Evolutionary conservation across 2,888 invertebrate genomes (phyloP).

Genomic region (Odiellus spinosus): DNA sequence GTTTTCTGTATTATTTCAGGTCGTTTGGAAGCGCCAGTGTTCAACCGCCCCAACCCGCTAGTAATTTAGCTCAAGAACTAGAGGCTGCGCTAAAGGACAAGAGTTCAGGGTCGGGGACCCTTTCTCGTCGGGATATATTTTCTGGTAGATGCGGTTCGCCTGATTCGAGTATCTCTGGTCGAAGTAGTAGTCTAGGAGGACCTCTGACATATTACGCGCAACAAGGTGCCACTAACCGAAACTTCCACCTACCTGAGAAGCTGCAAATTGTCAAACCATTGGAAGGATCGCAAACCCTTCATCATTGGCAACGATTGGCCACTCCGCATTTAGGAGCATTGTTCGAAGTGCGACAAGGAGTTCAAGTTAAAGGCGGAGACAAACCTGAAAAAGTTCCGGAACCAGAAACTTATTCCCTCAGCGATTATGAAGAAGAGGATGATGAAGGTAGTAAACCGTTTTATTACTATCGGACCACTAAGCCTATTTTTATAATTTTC

Average conservation of each 20-base stretch:
- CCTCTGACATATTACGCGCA: conserved; percentile 2
- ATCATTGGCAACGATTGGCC: conserved; percentile 87
- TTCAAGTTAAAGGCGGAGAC: conserved; percentile 16
- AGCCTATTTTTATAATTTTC: too few species aligned
- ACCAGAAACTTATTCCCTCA: conserved; percentile 12
- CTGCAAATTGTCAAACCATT: conserved; percentile 71
- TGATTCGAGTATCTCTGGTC: background rate
- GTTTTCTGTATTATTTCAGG: background rate
- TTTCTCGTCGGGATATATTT: background rate
- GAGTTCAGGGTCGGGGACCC: background rate
- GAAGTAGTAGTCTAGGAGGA: too few species aligned
- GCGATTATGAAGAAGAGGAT: conserved; percentile 17
- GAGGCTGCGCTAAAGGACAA: background rate
- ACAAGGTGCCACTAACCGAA: conserved; percentile 9
- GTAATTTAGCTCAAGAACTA: too few species aligned
- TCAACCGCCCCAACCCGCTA: too few species aligned
- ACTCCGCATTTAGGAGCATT: conserved; percentile 81
- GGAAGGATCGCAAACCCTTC: conserved; percentile 81
- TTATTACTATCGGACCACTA: too few species aligned
- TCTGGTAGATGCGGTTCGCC: background rate
- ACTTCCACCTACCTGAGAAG: conserved; percentile 52
- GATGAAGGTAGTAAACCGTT: conserved; percentile 11
- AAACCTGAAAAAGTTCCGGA: conserved; percentile 10
- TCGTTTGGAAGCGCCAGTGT: too few species aligned
- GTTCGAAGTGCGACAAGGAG: conserved; percentile 40